Evolutionary conservation across 37 sponge, comb jelly and placozoan genomes (phyloP).

Genomic region (Ephydatia muelleri): DNA sequence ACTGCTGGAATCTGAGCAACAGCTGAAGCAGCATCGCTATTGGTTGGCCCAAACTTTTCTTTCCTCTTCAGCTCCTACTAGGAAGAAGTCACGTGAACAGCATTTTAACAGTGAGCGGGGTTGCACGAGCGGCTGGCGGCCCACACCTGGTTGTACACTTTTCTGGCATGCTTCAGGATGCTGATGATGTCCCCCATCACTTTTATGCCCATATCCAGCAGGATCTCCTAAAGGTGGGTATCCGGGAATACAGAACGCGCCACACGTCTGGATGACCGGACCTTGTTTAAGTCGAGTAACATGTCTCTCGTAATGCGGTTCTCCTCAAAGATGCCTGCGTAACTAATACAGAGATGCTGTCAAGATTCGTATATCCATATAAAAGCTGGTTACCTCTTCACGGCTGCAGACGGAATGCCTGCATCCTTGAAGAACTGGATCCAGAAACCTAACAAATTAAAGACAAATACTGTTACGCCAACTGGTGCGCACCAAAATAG

Average conservation of each 20-base stretch:
- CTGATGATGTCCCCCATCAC: conserved; percentile 93
- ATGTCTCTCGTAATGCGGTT: conserved; percentile 83
- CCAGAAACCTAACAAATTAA: conserved; percentile 46
- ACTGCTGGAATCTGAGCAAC: not conserved
- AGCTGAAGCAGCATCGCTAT: not conserved
- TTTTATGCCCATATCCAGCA: conserved; percentile 91
- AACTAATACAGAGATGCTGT: conserved; percentile 30
- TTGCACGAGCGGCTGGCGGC: not conserved
- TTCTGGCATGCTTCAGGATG: conserved; percentile 93
- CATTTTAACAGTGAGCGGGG: not conserved
- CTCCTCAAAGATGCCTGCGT: conserved; percentile 75
- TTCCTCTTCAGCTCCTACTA: not conserved
- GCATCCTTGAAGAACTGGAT: conserved; percentile 82
- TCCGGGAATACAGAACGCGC: not conserved
- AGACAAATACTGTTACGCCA: not conserved
- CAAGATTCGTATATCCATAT: not conserved
- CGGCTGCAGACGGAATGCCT: conserved; percentile 77
- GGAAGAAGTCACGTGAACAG: not conserved
- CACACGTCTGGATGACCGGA: not conserved
- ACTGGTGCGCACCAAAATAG: not conserved
- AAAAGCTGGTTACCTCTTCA: conserved; percentile 55
- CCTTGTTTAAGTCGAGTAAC: conserved; percentile 72
- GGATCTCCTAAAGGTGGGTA: conserved; percentile 66
- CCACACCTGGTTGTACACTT: conserved; percentile 70
- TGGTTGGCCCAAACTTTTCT: not conserved